Evolutionary conservation across 2,113 vertebrate species (phyloP).

Genomic region (Amphilophus citrinellus): DNA sequence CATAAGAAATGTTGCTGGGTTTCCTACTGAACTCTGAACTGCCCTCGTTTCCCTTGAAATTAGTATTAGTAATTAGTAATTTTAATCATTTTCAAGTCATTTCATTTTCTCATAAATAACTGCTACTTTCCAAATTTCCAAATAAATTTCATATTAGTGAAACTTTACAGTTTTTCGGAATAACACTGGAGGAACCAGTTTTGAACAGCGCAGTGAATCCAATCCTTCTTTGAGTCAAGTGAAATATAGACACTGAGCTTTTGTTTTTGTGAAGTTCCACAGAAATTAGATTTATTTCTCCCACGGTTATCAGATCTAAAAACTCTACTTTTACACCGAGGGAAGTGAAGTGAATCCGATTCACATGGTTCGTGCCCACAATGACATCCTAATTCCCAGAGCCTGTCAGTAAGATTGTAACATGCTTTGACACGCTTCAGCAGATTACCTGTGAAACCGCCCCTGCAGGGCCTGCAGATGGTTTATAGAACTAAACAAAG

Average conservation of each 20-base stretch:
- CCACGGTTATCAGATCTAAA: conserved; percentile 17
- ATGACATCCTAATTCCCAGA: conserved; percentile 38
- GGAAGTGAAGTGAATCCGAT: conserved; percentile 9
- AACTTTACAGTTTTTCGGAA: conserved; percentile 6
- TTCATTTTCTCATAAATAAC: not conserved
- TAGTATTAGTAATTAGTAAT: not conserved
- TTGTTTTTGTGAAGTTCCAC: not conserved
- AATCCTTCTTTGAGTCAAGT: not conserved
- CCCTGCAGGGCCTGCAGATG: conserved; percentile 44
- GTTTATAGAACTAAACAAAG: conserved; percentile 32
- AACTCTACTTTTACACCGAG: not conserved
- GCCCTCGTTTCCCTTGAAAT: not conserved
- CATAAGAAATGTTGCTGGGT: not conserved
- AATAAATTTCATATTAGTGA: not conserved
- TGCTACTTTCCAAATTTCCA: not conserved
- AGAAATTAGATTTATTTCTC: conserved; percentile 4
- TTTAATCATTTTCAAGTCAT: not conserved
- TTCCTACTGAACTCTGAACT: not conserved
- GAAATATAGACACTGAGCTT: not conserved
- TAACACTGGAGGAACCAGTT: conserved; percentile 51
- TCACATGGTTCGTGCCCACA: conserved; percentile 33
- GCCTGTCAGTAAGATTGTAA: not conserved
- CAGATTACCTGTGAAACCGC: conserved; percentile 48
- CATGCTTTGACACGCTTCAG: conserved; percentile 57
- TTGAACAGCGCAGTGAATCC: not conserved